Conservation (phyloP, 92 coral and sea anemone genomes). For the Epizoanthus ramosus region DNA sequence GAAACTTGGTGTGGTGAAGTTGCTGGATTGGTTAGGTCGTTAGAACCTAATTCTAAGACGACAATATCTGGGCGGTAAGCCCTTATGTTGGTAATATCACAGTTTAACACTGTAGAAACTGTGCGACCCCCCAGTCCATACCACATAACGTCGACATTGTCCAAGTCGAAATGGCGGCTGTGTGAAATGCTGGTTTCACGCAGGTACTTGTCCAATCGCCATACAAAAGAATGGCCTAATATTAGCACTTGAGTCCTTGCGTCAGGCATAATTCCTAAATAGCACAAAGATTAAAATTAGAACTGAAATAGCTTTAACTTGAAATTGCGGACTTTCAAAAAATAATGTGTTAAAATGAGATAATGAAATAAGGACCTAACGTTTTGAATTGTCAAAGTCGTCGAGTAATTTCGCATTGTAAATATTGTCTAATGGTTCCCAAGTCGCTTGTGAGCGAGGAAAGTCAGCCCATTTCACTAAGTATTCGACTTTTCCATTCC, state of each 20-base stretch:
- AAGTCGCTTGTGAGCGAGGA: neutral
- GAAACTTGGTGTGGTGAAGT: neutral
- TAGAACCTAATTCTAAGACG: slow-evolving; percentile 24
- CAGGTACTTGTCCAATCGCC: slow-evolving; percentile 8
- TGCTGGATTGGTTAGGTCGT: neutral
- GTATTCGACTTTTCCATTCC: neutral
- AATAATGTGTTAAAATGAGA: no score
- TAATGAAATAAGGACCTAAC: no score
- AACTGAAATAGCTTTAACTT: no score
- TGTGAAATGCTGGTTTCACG: neutral
- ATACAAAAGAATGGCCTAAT: slow-evolving; percentile 21
- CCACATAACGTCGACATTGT: neutral
- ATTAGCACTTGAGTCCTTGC: neutral
- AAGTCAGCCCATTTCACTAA: neutral
- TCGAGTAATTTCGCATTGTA: neutral
- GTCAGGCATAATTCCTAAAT: neutral
- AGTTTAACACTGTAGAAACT: neutral
- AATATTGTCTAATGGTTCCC: neutral
- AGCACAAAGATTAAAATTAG: neutral
- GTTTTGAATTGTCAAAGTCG: neutral
- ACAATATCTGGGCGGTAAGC: neutral
- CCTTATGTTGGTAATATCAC: neutral
- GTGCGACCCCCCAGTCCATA: neutral
- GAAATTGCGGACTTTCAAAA: neutral
- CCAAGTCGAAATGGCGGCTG: neutral